A percentile compares a stretch with the other conserved stretches of the same genome.
These are phyloP conservation scores for Sialis lutaria DNA, from an alignment of 2,888 invertebrate species.

Conservation along the genomic window DNA sequence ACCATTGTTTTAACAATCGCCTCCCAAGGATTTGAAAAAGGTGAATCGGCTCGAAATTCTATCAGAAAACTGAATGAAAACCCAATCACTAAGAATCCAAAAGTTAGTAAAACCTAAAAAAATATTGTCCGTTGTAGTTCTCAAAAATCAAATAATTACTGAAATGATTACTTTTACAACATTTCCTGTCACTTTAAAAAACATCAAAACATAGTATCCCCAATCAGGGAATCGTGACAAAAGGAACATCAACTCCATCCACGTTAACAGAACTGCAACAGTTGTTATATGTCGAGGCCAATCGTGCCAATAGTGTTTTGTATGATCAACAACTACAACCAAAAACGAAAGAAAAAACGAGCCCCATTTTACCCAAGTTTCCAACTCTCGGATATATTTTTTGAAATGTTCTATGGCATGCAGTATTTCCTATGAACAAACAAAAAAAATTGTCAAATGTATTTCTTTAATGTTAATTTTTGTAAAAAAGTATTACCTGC, in stretches of 20 bases:
- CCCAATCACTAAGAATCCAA: slow-evolving; percentile 31
- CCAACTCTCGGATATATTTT: slow-evolving; percentile 32
- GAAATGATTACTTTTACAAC: slow-evolving; percentile 28
- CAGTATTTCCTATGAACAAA: slow-evolving; percentile 28
- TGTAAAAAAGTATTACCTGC: not conserved
- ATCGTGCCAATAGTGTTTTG: slow-evolving; percentile 18
- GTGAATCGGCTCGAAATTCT: slow-evolving; percentile 30
- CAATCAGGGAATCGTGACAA: slow-evolving; percentile 36
- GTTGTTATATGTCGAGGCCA: slow-evolving; percentile 35
- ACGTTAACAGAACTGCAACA: slow-evolving; percentile 31
- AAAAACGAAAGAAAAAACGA: slow-evolving; percentile 28
- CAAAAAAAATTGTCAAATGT: not conserved
- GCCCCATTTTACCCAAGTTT: slow-evolving; percentile 36
- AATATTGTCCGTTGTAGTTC: not conserved
- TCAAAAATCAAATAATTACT: not conserved
- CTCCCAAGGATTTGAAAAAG: slow-evolving; percentile 33
- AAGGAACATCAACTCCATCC: slow-evolving; percentile 38
- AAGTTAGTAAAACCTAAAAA: slow-evolving; percentile 30
- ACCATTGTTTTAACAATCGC: slow-evolving; percentile 36
- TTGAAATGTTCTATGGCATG: slow-evolving; percentile 32
- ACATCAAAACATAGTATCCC: slow-evolving; percentile 42
- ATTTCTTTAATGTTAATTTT: no score
- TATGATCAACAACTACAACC: slow-evolving; percentile 23
- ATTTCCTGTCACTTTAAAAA: slow-evolving; percentile 37
- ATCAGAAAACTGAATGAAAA: slow-evolving; percentile 38